Base-by-base conservation (phyloP, 2,888 invertebrate genomes). In the Crocallis elinguaria region DNA sequence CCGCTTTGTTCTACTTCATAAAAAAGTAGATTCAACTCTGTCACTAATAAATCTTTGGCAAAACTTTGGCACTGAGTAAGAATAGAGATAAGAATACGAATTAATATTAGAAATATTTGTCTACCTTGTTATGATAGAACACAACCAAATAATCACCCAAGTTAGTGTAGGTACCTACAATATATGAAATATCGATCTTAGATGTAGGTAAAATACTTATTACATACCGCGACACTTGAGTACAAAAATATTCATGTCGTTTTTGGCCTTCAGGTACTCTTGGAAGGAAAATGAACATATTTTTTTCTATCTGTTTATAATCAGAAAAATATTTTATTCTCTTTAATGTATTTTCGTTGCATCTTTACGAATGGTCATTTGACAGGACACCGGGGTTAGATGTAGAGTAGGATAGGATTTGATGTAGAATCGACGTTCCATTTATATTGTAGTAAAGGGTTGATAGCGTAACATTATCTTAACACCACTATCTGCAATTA, bases 101-200 rank as follows among this genome's bases (percentile, higher is more conserved):
- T 60, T 58, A 66, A 57, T 54, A 62, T 69, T 79, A 79, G 71
- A 79, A 76, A 77, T 49, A 77, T 75, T 84, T 73, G 63, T 77
- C 82, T 83, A 84, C 71, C 69, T 73, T 81, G 79, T 84, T 83
- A 83, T 76, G 69, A 79, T 82, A 84, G 71, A 84, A 88, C 89
- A 89, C 89, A 90, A 89, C 89, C 88, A 82, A 88, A 84, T 84
- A 82, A 87, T 88, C 88, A 88, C 89, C 83, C 88, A 75, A 78
- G 84, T 86, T 83, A 82, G 84, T 85, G 80, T 60, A n/a, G n/a
- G n/a, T n/a, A 48, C 45, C 39, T 53, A 51, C 44, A 50, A 30
- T 42, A 43, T 33, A 25, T 49, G 37, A 43, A 42, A 19, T 51
- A 51, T 48, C 32, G 48, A 48, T 49, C 46, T 38, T 45, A 56